phyloP scores from a whole-genome alignment of 2,113 vertebrate genomes.

The Myodes glareolus region DNA sequence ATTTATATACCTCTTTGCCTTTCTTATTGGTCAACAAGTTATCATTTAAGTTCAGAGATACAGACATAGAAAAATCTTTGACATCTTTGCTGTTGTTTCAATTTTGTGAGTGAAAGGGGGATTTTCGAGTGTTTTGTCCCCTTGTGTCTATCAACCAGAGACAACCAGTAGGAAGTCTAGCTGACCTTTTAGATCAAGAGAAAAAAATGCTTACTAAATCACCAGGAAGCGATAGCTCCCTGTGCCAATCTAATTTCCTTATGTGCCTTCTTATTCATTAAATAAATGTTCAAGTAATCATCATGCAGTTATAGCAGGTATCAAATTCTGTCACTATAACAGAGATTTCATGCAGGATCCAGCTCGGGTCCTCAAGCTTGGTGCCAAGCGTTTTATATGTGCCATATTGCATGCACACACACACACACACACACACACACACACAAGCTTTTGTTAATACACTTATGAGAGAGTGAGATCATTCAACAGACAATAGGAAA shows the following conservation, averaged over 20 bases:
- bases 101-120: background rate
- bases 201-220: slow-evolving; percentile 36
- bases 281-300: background rate
- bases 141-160: background rate
- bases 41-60: background rate
- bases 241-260: slow-evolving; percentile 50
- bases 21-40: background rate
- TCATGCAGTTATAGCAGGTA: background rate
- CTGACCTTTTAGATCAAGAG: slow-evolving; percentile 38
- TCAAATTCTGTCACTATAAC: background rate
- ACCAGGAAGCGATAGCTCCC: background rate
- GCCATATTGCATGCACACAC: no score
- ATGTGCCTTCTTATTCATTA: background rate
- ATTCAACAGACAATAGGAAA: background rate
- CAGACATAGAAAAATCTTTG: background rate
- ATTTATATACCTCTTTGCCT: background rate
- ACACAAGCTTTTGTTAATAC: background rate
- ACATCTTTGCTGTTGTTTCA: background rate
- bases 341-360: background rate
- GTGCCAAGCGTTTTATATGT: no score
- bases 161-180: background rate
- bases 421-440: background rate
- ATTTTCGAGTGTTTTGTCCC: background rate
- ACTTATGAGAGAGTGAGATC: background rate
- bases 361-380: background rate